phyloP scores from a whole-genome alignment of 2,797 vertebrate species.

The Sebastes elongatus region DNA sequence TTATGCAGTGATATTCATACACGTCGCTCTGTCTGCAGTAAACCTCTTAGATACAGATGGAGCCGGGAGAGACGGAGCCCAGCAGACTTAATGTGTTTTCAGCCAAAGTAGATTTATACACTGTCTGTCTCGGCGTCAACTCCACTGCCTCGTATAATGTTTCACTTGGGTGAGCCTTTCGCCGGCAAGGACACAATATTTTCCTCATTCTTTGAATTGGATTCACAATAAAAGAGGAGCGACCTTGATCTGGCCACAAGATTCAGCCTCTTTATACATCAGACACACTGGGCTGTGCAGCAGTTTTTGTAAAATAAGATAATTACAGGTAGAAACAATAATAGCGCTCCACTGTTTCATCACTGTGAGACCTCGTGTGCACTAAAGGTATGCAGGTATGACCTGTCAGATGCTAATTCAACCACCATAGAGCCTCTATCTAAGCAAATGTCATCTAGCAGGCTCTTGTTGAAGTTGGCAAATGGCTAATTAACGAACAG shows the following conservation, averaged over 20 bases:
- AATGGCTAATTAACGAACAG: constrained; percentile 70
- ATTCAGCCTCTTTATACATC: constrained; percentile 53
- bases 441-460: constrained; percentile 55
- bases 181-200: constrained; percentile 48
- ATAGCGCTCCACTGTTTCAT: constrained; percentile 31
- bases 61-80: constrained; percentile 41
- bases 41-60: constrained; percentile 32
- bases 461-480: constrained; percentile 57
- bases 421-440: constrained; percentile 41
- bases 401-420: constrained; percentile 63
- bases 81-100: constrained; percentile 55
- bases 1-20: constrained; percentile 19
- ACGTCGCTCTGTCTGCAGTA: constrained; percentile 30
- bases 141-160: constrained; percentile 40
- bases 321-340: constrained; percentile 56
- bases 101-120: constrained; percentile 57
- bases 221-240: constrained; percentile 34
- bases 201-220: constrained; percentile 40
- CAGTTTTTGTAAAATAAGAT: constrained; percentile 45
- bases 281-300: constrained; percentile 24
- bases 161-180: constrained; percentile 48
- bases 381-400: constrained; percentile 36
- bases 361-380: constrained; percentile 30
- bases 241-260: constrained; percentile 57
- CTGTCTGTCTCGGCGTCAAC: constrained; percentile 48